Base-by-base conservation (phyloP, 2,888 invertebrate genomes). In the Philhelius pedissequus region DNA sequence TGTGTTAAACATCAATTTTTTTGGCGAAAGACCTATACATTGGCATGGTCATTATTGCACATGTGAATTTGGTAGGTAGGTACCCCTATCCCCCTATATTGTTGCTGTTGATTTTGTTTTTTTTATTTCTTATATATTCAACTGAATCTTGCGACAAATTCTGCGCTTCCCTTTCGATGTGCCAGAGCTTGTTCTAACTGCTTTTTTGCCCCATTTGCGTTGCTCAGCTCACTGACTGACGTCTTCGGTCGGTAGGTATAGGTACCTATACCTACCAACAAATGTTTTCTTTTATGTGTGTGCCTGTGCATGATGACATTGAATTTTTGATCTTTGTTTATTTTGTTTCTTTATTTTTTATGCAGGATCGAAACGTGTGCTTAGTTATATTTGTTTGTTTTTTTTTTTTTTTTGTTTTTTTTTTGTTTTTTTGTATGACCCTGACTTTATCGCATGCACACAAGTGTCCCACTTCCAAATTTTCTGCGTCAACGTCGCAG, bases 401-500 rank as follows among this genome's bases (percentile, higher is more conserved):
- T 50, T 68, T 58, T 68, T 50, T 48, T n/a, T 66, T 40, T 25
- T n/a, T 40, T 56, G 15, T 38, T 27, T 50, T 68, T 58, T 68
- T 50, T 48, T 68, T 58, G 56, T 50, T 48, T 45, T 45, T 43
- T 40, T 52, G 13, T 15, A 13, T 71, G 70, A 43, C 40, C 50
- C 69, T 60, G 68, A 73, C 78, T 83, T n/a, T 78, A 78, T 83
- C 54, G 84, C 84, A 73, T 90, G 90, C 90, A 90, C 90, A 90
- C 90, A 90, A 90, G 90, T 90, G 90, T 89, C 90, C 90, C 90
- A 90, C 86, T 90, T 90, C 88, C 89, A 88, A 84, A 54, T 54
- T 70, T 75, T 70, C 25, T 43, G 43, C 20, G 45, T 45, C 45
- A 60, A 27, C 69, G 52, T 45, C 79, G 88, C 88, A 87, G 88